Percentiles rank a stretch among this genome's conserved stretches.
phyloP scores from a whole-genome alignment of 2,113 vertebrate species.

The Anolis sagrei region DNA sequence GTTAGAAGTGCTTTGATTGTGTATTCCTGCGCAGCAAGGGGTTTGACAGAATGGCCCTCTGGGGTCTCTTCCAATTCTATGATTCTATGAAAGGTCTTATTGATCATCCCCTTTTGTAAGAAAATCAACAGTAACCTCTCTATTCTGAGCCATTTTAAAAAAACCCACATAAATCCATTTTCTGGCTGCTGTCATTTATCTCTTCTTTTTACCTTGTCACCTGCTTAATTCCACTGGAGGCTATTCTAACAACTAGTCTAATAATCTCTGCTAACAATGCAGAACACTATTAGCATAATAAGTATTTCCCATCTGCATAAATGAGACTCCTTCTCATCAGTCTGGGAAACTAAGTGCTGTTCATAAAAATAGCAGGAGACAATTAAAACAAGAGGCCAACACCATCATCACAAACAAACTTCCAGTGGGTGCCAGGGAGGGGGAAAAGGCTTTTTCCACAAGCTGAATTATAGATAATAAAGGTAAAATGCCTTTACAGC shows the following conservation, averaged over 20 bases:
- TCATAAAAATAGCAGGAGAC: constrained; percentile 62
- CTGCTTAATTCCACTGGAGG: constrained; percentile 74
- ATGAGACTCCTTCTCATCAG: constrained; percentile 69
- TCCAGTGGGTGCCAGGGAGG: not conserved
- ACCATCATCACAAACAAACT: constrained; percentile 11
- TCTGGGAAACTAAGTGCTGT: constrained; percentile 68
- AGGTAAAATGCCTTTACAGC: not conserved
- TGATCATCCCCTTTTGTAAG: constrained; percentile 39
- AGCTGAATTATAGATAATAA: not conserved
- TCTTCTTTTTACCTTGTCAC: constrained; percentile 75
- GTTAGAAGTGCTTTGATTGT: no score
- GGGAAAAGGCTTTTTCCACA: not conserved
- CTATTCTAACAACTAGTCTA: constrained; percentile 74
- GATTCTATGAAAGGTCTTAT: not conserved
- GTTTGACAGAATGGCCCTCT: no score
- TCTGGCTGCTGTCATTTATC: constrained; percentile 68
- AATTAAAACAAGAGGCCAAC: constrained; percentile 37
- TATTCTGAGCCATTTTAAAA: constrained; percentile 12
- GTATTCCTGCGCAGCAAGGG: no score
- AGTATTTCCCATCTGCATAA: constrained; percentile 76
- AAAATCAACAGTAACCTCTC: constrained; percentile 3
- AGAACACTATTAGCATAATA: constrained; percentile 76
- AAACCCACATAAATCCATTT: not conserved
- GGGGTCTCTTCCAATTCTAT: no score
- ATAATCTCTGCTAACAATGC: constrained; percentile 76